Base-by-base conservation (phyloP, 2,888 invertebrate species). In the Cantharis nigra region DNA sequence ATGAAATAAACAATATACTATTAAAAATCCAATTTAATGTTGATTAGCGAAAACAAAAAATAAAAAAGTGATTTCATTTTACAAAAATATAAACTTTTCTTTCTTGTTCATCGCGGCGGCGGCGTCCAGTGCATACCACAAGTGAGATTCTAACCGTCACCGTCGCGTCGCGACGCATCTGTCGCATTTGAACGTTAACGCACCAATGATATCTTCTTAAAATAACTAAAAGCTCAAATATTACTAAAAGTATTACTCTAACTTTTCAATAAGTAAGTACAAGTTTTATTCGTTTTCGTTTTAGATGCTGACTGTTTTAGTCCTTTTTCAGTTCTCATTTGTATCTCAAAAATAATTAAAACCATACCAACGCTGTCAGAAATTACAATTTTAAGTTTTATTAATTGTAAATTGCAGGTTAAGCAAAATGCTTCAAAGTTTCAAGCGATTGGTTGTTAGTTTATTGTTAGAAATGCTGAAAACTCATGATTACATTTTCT, bases 301-400 rank as follows among this genome's bases (percentile, higher is more conserved):
- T n/a, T 13, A 72, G 33, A 67, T 72, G 20, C 67, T 72, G 20
- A 63, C 23, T 73, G 26, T 72, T 64, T 76, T 73, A 73, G 49
- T 70, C 65, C 13, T 62, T 69, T 74, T 74, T 69, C 63, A 65
- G 49, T 71, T 74, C 69, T 69, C 63, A 65, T 26, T 71, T 73
- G 33, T 70, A 65, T 70, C 73, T 63, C 49, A 49, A 30, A 26
- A 73, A 73, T 73, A 76, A 76, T 76, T 76, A 70, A 76, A 76
- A 73, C 73, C 65, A 73, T 76, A 70, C 64, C 72, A 26, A 49
- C 23, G 72, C 73, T 72, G 69, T 72, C 70, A 49, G 23, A 49
- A 72, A 70, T 75, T 75, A 70, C 23, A 72, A 73, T 76, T 76
- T 76, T 73, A 76, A 76, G 72, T 76, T 76, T 76, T 72, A 76